A percentile compares a stretch with the other conserved stretches of the same genome.
Evolutionary conservation across 2,113 vertebrate genomes (phyloP).

Genomic region (Sterna hirundo): DNA sequence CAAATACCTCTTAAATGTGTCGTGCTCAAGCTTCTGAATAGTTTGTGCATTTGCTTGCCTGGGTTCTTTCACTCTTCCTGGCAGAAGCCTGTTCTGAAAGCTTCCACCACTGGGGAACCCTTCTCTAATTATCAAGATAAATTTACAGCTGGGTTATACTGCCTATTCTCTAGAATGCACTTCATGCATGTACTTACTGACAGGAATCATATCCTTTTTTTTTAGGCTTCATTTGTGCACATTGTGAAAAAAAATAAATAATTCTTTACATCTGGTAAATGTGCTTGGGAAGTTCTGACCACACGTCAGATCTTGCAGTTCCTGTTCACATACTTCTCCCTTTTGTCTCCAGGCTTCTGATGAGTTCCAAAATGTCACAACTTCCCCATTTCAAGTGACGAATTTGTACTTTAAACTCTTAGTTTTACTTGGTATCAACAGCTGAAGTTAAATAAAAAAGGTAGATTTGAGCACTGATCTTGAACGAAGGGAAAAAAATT

Average conservation of each 20-base stretch:
- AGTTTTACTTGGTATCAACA: not conserved
- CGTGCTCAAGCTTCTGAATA: accelerated
- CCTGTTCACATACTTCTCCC: not conserved
- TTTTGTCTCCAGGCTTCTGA: not conserved
- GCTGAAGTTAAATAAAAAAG: not conserved
- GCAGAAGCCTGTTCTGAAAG: not conserved
- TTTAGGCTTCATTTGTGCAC: not conserved
- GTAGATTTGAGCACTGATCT: not conserved
- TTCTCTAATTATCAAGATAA: not conserved
- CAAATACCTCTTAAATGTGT: not conserved
- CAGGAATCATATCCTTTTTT: not conserved
- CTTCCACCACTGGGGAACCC: not conserved
- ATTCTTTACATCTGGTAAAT: too few species aligned
- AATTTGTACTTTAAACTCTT: not conserved
- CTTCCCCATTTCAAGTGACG: not conserved
- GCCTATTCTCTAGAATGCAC: not conserved
- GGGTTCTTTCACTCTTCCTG: not conserved
- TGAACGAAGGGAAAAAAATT: not conserved
- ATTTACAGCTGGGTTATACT: not conserved
- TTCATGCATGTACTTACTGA: not conserved
- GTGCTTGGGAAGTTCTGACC: not conserved
- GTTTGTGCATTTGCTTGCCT: not conserved
- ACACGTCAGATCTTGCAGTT: not conserved
- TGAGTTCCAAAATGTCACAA: not conserved
- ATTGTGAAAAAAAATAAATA: not conserved